Evolutionary conservation across 1,140 invertebrate species (phyloP).

Genomic region (Drosophila sp.): DNA sequence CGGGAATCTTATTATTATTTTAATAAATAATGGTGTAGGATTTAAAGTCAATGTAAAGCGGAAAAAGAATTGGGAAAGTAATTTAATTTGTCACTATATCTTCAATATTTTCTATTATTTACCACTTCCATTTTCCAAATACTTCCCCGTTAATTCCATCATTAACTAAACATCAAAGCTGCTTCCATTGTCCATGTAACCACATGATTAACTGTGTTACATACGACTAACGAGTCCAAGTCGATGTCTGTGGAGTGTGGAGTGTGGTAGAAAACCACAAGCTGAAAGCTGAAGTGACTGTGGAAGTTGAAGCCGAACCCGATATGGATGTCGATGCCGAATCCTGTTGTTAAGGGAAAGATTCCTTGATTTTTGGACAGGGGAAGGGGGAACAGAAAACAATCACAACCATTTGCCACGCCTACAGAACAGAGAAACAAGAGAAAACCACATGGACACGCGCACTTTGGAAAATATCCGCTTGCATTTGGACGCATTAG

Average conservation of each 20-base stretch:
- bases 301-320: conserved; percentile 9
- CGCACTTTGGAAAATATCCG: conserved; percentile 55
- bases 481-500: conserved; percentile 53
- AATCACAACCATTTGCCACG: conserved; percentile 83
- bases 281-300: conserved; percentile 18
- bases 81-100: too few relatives aligned
- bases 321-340: not conserved
- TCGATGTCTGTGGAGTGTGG: not conserved
- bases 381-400: conserved; percentile 46
- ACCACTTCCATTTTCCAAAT: not conserved
- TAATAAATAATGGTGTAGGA: too few relatives aligned
- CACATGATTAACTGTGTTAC: conserved; percentile 47
- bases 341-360: not conserved
- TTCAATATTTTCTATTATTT: not conserved
- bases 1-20: too few relatives aligned
- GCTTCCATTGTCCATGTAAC: conserved; percentile 18
- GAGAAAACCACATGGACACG: conserved; percentile 72
- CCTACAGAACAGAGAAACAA: conserved; percentile 49
- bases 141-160: conserved; percentile 4
- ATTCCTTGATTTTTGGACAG: not conserved
- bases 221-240: not conserved
- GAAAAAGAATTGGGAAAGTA: too few relatives aligned
- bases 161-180: conserved; percentile 38
- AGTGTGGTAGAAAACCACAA: conserved; percentile 22
- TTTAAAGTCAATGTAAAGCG: too few relatives aligned